Evolutionary conservation across 2,797 vertebrate species (phyloP).

Genomic region (Meriones psammophilus): DNA sequence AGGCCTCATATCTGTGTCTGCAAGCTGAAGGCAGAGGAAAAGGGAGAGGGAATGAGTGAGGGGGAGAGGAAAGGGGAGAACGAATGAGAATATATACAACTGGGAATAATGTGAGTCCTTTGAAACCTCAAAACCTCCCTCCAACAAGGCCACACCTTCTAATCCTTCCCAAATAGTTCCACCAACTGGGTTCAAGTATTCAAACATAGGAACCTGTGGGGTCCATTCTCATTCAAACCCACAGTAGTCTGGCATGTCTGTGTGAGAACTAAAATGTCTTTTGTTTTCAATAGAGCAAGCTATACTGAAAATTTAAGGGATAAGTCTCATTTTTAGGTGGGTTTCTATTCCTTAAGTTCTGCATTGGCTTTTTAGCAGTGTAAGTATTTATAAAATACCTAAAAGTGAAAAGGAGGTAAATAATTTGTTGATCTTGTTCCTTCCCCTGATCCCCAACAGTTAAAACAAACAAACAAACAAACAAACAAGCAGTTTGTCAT

Average conservation of each 20-base stretch:
- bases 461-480: background rate
- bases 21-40: background rate
- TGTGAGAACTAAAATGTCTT: background rate
- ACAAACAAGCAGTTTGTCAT: background rate
- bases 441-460: background rate
- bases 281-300: background rate
- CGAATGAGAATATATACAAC: background rate
- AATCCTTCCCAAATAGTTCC: background rate
- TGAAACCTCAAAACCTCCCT: background rate
- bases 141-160: background rate
- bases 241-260: background rate
- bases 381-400: conserved; percentile 29
- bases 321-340: background rate
- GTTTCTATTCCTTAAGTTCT: conserved; percentile 45
- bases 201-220: background rate
- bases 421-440: background rate
- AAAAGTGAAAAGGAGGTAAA: background rate
- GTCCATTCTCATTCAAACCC: background rate
- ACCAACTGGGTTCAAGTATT: background rate
- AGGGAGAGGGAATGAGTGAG: too few relatives aligned
- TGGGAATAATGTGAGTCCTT: background rate
- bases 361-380: conserved; percentile 4
- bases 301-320: background rate
- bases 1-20: background rate
- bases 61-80: background rate